Evolutionary conservation across 2,888 invertebrate species (phyloP), one percentile per base, ranked within the genome.

Genomic region (Aplocera efformata): DNA sequence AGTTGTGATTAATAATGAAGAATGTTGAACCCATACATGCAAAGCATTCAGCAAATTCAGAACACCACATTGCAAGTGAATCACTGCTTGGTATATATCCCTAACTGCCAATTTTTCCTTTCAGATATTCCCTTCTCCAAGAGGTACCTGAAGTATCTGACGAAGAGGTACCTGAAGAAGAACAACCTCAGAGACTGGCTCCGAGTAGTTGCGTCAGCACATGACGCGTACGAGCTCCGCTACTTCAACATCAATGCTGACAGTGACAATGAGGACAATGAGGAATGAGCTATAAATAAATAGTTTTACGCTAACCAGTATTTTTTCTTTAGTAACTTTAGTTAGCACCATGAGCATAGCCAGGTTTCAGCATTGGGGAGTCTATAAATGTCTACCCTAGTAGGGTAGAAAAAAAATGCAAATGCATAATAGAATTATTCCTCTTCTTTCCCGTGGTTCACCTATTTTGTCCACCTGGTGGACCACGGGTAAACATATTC

Each of bases 111-210:
- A 17, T 9, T 5, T 33, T 33, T 33, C n/a, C 29, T 79, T 80
- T 1, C 76, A 89, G 89, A 86, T 79, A 90, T 93, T 73, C 92
- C 93, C 54, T 93, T 93, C 85, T 92, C 93, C 42, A 93, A 94
- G 86, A 91, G 98, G 88, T 99, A 99, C 79, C 91, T 99, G 56
- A 99, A 99, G 89, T 99, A 99, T 89, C 91, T 99, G 85, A 99
- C 99, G 1, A 99, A 99, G 90, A 98, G 98, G 82, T 99, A 99
- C 90, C 91, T 99, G 86, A 99, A 99, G 92, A 99, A 99, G 91
- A 98, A 99, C 90, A 97, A 98, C 78, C 92, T 99, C 51, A 93
- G 99, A 67, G 99, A 99, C 88, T 99, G 99, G 98, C 92, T 99
- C 67, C 92, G 99, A 72, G 99, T 99, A 48, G 99, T 99, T n/a